Evolutionary conservation across 2,888 invertebrate genomes (phyloP).

Genomic region (Campoplex nolae): DNA sequence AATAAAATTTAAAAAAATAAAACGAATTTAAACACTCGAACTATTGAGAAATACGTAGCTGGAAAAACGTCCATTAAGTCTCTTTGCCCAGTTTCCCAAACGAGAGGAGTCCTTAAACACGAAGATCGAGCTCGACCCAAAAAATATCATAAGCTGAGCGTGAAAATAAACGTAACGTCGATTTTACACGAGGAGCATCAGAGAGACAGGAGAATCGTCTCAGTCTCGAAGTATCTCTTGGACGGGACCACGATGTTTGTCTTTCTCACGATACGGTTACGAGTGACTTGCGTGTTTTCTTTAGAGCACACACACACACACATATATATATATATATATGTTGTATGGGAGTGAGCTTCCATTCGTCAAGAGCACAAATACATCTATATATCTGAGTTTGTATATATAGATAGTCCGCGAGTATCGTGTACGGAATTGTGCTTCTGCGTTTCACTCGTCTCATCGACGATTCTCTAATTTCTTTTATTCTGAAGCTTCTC

Average conservation of each 20-base stretch:
- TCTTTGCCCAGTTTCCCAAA: not conserved
- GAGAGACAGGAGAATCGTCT: slow-evolving; percentile 67
- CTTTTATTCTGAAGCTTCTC: slow-evolving; percentile 56
- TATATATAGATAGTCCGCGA: not conserved
- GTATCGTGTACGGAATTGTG: slow-evolving; percentile 26
- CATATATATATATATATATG: not conserved
- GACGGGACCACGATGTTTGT: slow-evolving; percentile 77
- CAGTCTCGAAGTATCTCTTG: slow-evolving; percentile 69
- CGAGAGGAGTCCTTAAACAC: slow-evolving; percentile 15
- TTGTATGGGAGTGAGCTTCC: slow-evolving; percentile 25
- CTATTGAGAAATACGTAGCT: not conserved
- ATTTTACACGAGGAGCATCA: slow-evolving; percentile 44
- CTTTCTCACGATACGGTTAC: slow-evolving; percentile 83
- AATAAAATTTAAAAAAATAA: not conserved
- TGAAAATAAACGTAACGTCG: slow-evolving; percentile 32
- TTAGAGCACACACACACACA: slow-evolving; percentile 19
- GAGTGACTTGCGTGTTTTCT: slow-evolving; percentile 80
- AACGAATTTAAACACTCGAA: not conserved
- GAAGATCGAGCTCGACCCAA: slow-evolving; percentile 58
- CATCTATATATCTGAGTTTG: not conserved
- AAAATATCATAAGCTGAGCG: slow-evolving; percentile 59
- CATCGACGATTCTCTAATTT: slow-evolving; percentile 61
- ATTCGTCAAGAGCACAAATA: slow-evolving; percentile 25
- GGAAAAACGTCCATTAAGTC: slow-evolving; percentile 3
- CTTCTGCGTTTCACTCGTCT: slow-evolving; percentile 64